Percentiles rank a stretch among this genome's conserved stretches.
phyloP scores from a whole-genome alignment of 2,888 invertebrate genomes.

The Alitta virens region DNA sequence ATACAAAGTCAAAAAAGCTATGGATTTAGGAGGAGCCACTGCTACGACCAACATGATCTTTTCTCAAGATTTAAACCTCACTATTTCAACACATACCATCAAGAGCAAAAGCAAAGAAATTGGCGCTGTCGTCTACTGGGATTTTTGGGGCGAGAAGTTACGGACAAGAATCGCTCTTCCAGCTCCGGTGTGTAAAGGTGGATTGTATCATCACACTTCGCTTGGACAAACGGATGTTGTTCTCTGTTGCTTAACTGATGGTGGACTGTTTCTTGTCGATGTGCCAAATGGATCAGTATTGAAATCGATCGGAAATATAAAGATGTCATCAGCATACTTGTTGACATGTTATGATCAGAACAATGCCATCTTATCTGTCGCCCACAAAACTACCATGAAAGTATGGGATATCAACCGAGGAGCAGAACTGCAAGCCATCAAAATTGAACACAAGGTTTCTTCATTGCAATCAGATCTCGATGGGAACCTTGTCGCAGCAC shows the following conservation, averaged over 20 bases:
- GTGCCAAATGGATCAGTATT: not conserved
- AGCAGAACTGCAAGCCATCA: not conserved
- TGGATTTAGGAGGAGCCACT: slow-evolving; percentile 16
- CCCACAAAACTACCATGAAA: not conserved
- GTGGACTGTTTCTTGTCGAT: slow-evolving; percentile 12
- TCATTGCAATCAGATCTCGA: not conserved
- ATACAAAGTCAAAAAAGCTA: slow-evolving; percentile 8
- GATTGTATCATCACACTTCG: slow-evolving; percentile 8
- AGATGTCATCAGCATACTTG: not conserved
- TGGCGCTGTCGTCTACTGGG: slow-evolving; percentile 23
- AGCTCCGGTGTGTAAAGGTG: slow-evolving; percentile 10
- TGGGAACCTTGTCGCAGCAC: too few species aligned
- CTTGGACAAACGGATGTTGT: slow-evolving; percentile 9
- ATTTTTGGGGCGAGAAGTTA: slow-evolving; percentile 13
- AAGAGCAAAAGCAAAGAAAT: slow-evolving; percentile 13
- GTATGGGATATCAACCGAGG: not conserved
- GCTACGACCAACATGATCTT: slow-evolving; percentile 19
- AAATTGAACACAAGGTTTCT: not conserved
- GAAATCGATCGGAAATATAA: not conserved
- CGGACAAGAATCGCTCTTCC: slow-evolving; percentile 12
- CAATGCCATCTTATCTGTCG: not conserved
- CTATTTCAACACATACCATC: slow-evolving; percentile 23
- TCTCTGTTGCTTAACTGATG: slow-evolving; percentile 17
- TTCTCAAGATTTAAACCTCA: slow-evolving; percentile 12
- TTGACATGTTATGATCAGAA: not conserved